Conservation (phyloP, 1,140 invertebrate genomes). For the Coptotermes formosanus region DNA sequence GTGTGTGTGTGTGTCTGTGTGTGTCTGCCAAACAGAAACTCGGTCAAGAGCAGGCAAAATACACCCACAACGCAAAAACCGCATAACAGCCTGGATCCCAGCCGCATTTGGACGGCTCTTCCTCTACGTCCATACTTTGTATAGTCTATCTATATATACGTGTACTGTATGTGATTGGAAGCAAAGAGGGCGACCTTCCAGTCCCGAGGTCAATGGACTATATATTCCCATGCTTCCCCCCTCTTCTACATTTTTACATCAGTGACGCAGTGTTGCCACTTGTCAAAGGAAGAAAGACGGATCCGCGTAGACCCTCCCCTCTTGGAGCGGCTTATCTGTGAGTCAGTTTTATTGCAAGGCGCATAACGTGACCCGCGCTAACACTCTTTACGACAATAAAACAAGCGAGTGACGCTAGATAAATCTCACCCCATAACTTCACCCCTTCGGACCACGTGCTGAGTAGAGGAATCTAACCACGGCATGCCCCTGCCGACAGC, state of each 20-base stretch:
- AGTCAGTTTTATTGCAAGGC: background rate
- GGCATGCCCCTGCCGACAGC: no score
- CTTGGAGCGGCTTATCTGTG: background rate
- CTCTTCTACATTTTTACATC: conserved; percentile 1
- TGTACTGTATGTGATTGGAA: conserved; percentile 16
- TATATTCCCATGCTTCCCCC: conserved; percentile 12
- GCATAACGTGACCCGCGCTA: background rate
- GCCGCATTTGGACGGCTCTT: background rate
- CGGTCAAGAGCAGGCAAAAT: conserved; percentile 31
- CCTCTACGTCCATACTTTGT: background rate
- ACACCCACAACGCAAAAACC: conserved; percentile 19
- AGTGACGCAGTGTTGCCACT: conserved; percentile 5
- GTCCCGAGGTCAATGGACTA: background rate
- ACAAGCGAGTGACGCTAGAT: background rate
- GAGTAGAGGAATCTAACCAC: no score
- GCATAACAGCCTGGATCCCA: conserved; percentile 16
- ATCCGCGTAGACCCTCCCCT: background rate
- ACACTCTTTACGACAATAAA: background rate
- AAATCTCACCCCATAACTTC: background rate
- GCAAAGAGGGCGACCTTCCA: background rate
- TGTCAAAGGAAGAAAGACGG: background rate
- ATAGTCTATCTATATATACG: conserved; percentile 15
- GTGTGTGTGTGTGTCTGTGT: background rate
- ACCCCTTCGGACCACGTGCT: background rate
- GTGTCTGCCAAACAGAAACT: conserved; percentile 31